phyloP scores from a whole-genome alignment of 2,797 vertebrate genomes.

The Silurus lanzhouensis region DNA sequence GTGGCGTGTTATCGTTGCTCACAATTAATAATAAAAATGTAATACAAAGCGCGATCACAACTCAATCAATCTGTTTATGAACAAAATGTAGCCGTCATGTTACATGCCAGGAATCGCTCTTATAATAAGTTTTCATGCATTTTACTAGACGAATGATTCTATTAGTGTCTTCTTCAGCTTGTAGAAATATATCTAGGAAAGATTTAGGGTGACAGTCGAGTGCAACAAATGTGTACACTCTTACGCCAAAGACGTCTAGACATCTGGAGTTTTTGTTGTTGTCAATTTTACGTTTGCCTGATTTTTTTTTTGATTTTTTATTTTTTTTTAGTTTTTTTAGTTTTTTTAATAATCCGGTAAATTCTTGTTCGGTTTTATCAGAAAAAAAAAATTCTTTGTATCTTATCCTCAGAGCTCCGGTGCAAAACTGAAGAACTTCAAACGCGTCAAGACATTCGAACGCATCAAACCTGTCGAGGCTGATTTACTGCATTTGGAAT shows the following conservation, averaged over 20 bases:
- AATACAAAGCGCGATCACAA: too few species aligned
- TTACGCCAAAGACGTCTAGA: not conserved
- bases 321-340: not conserved
- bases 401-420: not conserved
- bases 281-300: too few species aligned
- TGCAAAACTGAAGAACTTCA: conserved; percentile 13
- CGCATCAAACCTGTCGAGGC: not conserved
- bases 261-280: not conserved
- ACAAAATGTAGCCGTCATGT: not conserved
- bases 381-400: not conserved
- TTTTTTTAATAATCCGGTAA: not conserved
- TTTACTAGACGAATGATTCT: too few species aligned
- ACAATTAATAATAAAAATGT: too few species aligned
- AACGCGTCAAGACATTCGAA: not conserved
- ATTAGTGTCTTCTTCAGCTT: not conserved
- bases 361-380: not conserved
- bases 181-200: not conserved
- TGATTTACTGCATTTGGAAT: conserved; percentile 17
- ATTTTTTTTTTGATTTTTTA: too few species aligned
- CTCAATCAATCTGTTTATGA: not conserved
- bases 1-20: not conserved
- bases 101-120: too few species aligned
- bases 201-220: not conserved
- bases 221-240: not conserved
- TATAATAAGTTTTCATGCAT: too few species aligned